Evolutionary conservation across 2,797 vertebrate genomes (phyloP).

Genomic region (Uromys caudimaculatus): DNA sequence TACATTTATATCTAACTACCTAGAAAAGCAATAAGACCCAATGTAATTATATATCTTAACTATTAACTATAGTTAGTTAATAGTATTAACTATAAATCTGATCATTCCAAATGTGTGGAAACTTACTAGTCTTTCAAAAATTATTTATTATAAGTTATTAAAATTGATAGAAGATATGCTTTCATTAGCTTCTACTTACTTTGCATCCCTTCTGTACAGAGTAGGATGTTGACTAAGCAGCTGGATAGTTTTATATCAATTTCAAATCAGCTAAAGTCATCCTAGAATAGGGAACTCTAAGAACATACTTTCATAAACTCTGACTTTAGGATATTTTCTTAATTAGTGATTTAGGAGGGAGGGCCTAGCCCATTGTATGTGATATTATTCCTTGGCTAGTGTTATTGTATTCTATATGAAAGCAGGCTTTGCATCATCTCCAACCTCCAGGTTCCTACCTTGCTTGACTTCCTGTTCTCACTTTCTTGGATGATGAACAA

Average conservation of each 20-base stretch:
- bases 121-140: slow-evolving; percentile 24
- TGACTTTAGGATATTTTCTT: not conserved
- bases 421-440: too few species aligned
- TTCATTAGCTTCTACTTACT: slow-evolving; percentile 9
- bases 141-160: not conserved
- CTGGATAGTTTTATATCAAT: not conserved
- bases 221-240: not conserved
- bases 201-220: not conserved
- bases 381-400: too few species aligned
- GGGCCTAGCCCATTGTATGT: too few species aligned
- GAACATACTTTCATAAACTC: not conserved
- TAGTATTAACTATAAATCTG: slow-evolving; percentile 44
- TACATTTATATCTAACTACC: slow-evolving; percentile 6
- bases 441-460: too few species aligned
- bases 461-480: too few species aligned
- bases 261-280: not conserved
- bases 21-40: slow-evolving; percentile 15
- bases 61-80: too few species aligned
- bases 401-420: too few species aligned
- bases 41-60: slow-evolving; percentile 31
- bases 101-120: slow-evolving; percentile 22
- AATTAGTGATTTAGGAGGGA: not conserved
- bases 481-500: too few species aligned
- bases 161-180: not conserved
- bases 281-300: not conserved